Evolutionary conservation across 2,888 invertebrate genomes (phyloP), one percentile per base, ranked within the genome.

Genomic region (Leucania comma): DNA sequence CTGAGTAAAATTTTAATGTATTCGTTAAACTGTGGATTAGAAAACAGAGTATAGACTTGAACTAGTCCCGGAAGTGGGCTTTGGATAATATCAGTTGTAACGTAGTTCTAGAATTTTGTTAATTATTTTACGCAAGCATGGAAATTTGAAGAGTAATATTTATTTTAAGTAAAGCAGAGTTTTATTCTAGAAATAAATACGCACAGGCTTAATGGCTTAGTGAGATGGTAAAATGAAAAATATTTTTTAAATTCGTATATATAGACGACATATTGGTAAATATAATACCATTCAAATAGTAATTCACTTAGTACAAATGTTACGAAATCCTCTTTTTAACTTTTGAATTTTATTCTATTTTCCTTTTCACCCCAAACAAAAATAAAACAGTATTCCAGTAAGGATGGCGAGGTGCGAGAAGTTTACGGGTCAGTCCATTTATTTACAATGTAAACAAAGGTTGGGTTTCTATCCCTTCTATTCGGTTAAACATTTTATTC

Each of bases 361-460:
- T 53, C n/a, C 26, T 3, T 67, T 77, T 26, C 0, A 14, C 8
- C 51, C 26, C 17, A 9, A 66, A 75, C 22, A 48, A 48, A 67
- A 67, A 68, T 69, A 48, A 60, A 80, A 71, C 70, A 67, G 65
- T 58, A 53, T 58, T 59, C 17, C 61, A 46, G 29, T 32, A 35
- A 35, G 51, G 46, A 46, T n/a, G 1, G 58, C 4, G 22, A 84
- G 65, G 82, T 69, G 67, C 68, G 68, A 78, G 20, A 67, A 80
- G 69, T 83, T 87, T 86, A 80, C 79, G 81, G 84, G 80, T 88
- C 88, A 82, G 75, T 82, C 77, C 78, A 69, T 42, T 81, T 85
- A 84, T 84, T 87, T 86, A 82, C 84, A 78, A 77, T 72, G 84
- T 80, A 83, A 78, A 86, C 84, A 85, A 83, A 81, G 72, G 70